Evolutionary conservation across 2,113 vertebrate species (phyloP), one percentile per base, ranked within the genome.

Genomic region (Mustela lutreola): DNA sequence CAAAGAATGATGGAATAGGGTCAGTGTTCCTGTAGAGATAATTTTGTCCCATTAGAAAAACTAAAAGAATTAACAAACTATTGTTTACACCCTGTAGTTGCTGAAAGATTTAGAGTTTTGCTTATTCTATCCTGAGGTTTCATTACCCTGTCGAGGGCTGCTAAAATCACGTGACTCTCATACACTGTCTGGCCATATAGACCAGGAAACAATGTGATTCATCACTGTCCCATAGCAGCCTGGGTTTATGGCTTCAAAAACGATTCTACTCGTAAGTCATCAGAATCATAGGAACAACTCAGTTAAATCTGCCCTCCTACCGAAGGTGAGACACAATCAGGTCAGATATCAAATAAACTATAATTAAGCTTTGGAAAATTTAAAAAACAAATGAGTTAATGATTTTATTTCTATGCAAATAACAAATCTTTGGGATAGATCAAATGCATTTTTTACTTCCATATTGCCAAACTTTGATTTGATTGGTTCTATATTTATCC

Each of bases 381-480:
- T 83, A 84, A 97, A 97, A 97, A 92, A 87, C 82, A 96, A 97
- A 96, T 92, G 96, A 97, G 96, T 96, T 94, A 95, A 98, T 95
- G 71, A 97, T 97, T 97, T 97, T 97, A 97, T 96, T 96, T 98
- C 92, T 96, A 97, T 98, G 97, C 97, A 98, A 97, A 98, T 98
- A 91, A 94, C 83, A 87, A 95, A 82, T 96, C 94, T 86, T 97
- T 85, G 95, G 95, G 94, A 94, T 60, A 95, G 92, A 97, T 94
- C 80, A 97, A 97, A 96, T 91, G 84, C 71, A 89, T 81, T 97
- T 98, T 97, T 98, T 94, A 93, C 95, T 42, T 92, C 96, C 97
- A 97, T 98, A 98, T 98, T 98, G 96, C 78, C 97, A 98, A 98
- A 98, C 97, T 98, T 98, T 98, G 97, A 98, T 98, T 99, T 98